Percentiles rank a stretch among this genome's conserved stretches.
phyloP scores from a whole-genome alignment of 2,113 vertebrate genomes.

The Myrmecophaga tridactyla region DNA sequence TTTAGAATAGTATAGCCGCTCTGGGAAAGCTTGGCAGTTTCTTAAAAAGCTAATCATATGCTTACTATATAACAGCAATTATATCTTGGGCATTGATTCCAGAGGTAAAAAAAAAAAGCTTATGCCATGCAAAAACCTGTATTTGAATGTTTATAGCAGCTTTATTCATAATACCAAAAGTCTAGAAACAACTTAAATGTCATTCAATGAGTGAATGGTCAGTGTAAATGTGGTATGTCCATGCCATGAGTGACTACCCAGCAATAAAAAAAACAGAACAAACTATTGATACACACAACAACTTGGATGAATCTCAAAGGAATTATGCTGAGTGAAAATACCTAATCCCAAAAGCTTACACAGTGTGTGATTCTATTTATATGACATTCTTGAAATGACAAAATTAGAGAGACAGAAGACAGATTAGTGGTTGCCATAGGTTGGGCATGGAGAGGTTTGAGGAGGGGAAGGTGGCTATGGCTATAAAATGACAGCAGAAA shows the following conservation, averaged over 20 bases:
- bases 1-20: neutral
- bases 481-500: too few relatives aligned
- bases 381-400: neutral
- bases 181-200: too few relatives aligned
- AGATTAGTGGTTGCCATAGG: neutral
- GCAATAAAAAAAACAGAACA: neutral
- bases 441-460: neutral
- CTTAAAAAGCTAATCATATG: neutral
- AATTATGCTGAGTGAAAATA: neutral
- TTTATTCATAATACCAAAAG: neutral
- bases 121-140: neutral
- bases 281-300: neutral
- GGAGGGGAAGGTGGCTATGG: too few relatives aligned
- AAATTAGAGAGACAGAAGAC: neutral
- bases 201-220: neutral
- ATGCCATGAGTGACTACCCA: too few relatives aligned
- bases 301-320: neutral
- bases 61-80: neutral
- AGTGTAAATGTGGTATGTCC: neutral
- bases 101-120: neutral
- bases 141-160: neutral
- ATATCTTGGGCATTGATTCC: neutral
- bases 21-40: neutral
- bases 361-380: neutral
- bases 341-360: neutral